phyloP scores from a whole-genome alignment of 2,797 vertebrate species.

The Aratinga solstitialis region DNA sequence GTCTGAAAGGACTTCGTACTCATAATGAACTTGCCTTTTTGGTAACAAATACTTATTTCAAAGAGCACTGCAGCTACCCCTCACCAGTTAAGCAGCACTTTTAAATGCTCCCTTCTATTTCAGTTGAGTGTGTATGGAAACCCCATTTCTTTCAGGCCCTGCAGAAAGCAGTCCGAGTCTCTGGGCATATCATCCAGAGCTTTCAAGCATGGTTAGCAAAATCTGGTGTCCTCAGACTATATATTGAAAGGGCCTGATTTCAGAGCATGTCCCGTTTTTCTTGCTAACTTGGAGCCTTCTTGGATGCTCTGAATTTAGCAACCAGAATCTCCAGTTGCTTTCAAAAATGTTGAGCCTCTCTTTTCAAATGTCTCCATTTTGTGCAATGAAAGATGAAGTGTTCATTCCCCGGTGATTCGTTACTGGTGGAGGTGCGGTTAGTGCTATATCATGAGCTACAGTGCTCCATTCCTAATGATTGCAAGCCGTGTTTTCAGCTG shows the following conservation, averaged over 20 bases:
- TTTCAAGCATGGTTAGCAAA: neutral
- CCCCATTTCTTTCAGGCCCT: neutral
- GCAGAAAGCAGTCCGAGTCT: neutral
- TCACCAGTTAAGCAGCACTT: neutral
- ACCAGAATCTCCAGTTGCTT: neutral
- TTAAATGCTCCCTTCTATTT: neutral
- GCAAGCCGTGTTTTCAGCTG: neutral
- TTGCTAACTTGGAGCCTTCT: neutral
- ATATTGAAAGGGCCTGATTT: neutral
- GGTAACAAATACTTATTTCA: neutral
- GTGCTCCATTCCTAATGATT: neutral
- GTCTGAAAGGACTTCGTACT: slow-evolving; percentile 36
- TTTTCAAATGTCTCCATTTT: neutral
- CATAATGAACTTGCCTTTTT: slow-evolving; percentile 27
- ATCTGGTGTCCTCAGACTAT: neutral
- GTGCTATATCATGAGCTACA: neutral
- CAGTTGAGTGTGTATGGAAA: neutral
- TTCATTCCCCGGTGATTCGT: neutral
- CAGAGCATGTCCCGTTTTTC: neutral
- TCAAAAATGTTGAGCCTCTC: neutral
- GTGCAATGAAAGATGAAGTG: neutral
- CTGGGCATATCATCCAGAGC: accelerated
- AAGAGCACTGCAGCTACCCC: neutral
- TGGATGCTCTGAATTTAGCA: neutral
- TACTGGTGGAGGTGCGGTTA: neutral